These are phyloP conservation scores for Orchesellides sinensis DNA, from an alignment of 2,888 invertebrate genomes.

Conservation along the genomic window DNA sequence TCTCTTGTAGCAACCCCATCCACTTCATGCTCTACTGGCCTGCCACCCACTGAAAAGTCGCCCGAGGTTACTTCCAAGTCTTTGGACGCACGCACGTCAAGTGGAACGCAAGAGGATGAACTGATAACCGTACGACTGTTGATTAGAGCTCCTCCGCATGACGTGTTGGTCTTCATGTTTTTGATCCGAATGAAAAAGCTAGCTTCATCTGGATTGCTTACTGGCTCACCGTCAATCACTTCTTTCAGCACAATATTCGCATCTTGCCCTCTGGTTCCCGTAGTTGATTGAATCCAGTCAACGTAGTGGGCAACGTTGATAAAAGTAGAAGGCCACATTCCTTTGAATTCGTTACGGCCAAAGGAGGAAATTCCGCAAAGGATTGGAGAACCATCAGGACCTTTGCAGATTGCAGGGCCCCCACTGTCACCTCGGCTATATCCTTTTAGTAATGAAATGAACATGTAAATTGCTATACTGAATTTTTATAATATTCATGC, in stretches of 20 bases:
- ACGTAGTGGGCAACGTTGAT: constrained; percentile 38
- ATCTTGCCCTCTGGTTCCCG: constrained; percentile 10
- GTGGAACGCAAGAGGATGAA: constrained; percentile 30
- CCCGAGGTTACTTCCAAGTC: constrained; percentile 30
- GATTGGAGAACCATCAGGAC: constrained; percentile 28
- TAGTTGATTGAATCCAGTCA: constrained; percentile 35
- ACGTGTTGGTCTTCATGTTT: constrained; percentile 39
- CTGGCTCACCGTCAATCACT: constrained; percentile 40
- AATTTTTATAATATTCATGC: too few species aligned
- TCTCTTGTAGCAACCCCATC: constrained; percentile 34
- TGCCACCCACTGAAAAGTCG: not conserved
- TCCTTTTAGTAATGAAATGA: too few species aligned
- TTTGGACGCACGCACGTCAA: constrained; percentile 11
- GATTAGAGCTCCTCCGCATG: constrained; percentile 35
- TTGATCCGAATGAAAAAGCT: constrained; percentile 40
- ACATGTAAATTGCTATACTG: too few species aligned
- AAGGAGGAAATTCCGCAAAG: constrained; percentile 50
- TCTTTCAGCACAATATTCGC: constrained; percentile 11
- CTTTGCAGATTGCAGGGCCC: constrained; percentile 30
- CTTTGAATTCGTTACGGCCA: constrained; percentile 40
- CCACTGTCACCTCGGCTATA: constrained; percentile 32
- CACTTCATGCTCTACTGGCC: constrained; percentile 21
- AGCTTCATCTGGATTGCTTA: constrained; percentile 37
- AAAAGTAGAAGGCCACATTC: constrained; percentile 43
- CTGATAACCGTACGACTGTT: constrained; percentile 32